Conservation (phyloP, 2,888 invertebrate genomes). For the Meteorus cinctellus region DNA sequence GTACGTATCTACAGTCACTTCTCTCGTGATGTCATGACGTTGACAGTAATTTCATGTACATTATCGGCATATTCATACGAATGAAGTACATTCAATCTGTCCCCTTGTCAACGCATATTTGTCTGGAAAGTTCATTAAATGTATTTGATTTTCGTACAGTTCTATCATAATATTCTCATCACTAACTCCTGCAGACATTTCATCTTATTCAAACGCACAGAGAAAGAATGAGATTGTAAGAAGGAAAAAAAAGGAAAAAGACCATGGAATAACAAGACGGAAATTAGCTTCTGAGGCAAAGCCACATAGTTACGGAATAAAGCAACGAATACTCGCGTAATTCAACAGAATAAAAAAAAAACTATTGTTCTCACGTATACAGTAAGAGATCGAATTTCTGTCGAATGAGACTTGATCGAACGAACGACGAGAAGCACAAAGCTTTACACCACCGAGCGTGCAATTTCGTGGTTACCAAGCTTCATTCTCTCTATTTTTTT, state of each 20-base stretch:
- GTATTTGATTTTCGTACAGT: too few relatives aligned
- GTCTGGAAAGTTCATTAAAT: too few relatives aligned
- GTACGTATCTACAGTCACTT: not conserved
- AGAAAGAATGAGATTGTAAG: not conserved
- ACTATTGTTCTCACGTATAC: conserved; percentile 32
- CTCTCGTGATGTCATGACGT: not conserved
- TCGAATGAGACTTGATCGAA: conserved; percentile 31
- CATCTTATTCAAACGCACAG: not conserved
- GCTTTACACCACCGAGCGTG: conserved; percentile 14
- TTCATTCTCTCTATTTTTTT: conserved; percentile 21
- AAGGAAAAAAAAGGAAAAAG: not conserved
- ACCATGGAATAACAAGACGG: not conserved
- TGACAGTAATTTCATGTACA: not conserved
- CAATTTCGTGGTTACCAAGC: conserved; percentile 35
- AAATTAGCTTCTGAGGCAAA: not conserved
- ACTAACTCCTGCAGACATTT: too few relatives aligned
- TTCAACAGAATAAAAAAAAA: not conserved
- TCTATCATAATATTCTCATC: too few relatives aligned
- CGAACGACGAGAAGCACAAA: conserved; percentile 29
- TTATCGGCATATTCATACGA: not conserved
- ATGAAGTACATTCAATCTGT: too few relatives aligned
- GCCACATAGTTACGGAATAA: not conserved
- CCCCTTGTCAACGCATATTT: too few relatives aligned
- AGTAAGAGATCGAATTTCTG: conserved; percentile 11
- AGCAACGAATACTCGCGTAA: conserved; percentile 4